phyloP scores from a whole-genome alignment of 2,797 vertebrate genomes.

The Nothura maculosa region DNA sequence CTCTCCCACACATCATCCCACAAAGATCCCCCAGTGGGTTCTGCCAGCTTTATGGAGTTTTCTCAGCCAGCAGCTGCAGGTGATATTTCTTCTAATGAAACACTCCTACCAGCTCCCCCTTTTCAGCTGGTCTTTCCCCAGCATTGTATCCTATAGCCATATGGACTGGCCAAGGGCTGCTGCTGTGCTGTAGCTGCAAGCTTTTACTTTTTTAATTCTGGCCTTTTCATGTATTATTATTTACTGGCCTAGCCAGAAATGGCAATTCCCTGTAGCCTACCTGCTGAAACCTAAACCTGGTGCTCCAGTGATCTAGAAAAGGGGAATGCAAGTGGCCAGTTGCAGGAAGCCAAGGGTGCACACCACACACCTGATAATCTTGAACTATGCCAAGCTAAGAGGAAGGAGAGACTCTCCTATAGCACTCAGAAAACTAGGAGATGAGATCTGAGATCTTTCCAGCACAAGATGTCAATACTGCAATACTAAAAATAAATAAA shows the following conservation, averaged over 20 bases:
- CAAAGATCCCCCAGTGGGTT: not conserved
- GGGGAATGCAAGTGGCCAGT: not conserved
- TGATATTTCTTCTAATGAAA: not conserved
- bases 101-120: not conserved
- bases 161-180: not conserved
- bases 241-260: not conserved
- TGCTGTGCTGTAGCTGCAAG: not conserved
- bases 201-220: not conserved
- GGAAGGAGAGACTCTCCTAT: constrained; percentile 14
- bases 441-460: constrained; percentile 40
- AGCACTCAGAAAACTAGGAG: not conserved
- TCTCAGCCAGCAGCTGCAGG: not conserved
- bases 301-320: not conserved
- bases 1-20: not conserved
- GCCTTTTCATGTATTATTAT: not conserved
- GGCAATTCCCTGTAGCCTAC: not conserved
- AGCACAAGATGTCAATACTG: not conserved
- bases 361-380: constrained; percentile 14
- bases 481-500: constrained; percentile 15
- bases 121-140: not conserved
- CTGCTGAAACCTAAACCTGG: not conserved
- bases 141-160: not conserved
- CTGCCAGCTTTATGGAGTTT: not conserved
- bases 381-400: constrained; percentile 1
- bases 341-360: constrained; percentile 2